These are phyloP conservation scores for Amblyjoppa fuscipennis DNA, from an alignment of 2,888 invertebrate genomes.

Conservation along the genomic window DNA sequence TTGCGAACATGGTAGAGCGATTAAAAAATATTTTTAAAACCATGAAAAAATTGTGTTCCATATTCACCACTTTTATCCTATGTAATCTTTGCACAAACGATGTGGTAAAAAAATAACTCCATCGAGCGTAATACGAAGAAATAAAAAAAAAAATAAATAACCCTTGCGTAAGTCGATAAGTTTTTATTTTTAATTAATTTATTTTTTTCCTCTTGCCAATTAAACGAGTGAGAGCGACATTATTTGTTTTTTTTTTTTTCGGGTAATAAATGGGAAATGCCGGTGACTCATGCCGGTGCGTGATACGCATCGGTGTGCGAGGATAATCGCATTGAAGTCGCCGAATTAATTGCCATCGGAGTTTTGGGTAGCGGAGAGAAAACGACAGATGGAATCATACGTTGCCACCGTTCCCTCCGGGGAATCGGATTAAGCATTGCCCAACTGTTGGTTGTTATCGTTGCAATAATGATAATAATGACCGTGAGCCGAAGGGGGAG, in stretches of 20 bases:
- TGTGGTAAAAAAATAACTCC: too few relatives aligned
- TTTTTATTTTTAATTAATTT: not conserved
- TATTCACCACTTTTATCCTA: not conserved
- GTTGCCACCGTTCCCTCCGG: not conserved
- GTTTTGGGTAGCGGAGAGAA: not conserved
- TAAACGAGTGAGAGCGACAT: not conserved
- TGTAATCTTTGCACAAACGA: too few relatives aligned
- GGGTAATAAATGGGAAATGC: not conserved
- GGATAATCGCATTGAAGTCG: slow-evolving; percentile 4
- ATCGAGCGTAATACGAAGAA: too few relatives aligned
- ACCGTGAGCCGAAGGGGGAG: not conserved
- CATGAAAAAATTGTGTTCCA: not conserved
- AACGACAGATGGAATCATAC: slow-evolving; percentile 1
- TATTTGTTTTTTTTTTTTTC: not conserved
- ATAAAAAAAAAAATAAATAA: not conserved
- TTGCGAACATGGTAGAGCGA: not conserved
- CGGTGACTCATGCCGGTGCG: slow-evolving; percentile 24
- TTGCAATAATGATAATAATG: not conserved
- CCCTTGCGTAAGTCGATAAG: not conserved
- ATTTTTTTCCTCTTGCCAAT: not conserved
- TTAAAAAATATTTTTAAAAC: not conserved
- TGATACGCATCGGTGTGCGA: not conserved
- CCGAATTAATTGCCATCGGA: slow-evolving; percentile 23
- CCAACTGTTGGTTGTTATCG: slow-evolving; percentile 20
- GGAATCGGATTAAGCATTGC: not conserved